Base-by-base conservation (phyloP, 2,113 vertebrate species). In the Nothocercus nigrocapillus region DNA sequence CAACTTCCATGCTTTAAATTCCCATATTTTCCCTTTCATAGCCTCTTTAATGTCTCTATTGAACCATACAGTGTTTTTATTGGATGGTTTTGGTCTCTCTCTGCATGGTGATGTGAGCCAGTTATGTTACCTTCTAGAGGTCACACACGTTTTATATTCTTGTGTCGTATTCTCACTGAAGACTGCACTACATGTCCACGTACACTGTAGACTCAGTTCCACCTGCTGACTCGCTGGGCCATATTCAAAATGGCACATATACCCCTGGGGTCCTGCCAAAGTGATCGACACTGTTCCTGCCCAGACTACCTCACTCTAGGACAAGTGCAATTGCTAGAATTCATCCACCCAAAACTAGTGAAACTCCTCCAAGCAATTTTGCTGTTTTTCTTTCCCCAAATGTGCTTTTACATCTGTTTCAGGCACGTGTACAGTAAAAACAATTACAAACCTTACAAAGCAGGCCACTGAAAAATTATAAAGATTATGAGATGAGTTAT, bases 391-490 rank as follows among this genome's bases (percentile, higher is more conserved):
- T 64, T 89, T 59, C 27, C 67, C 83, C 68, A 93, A 95, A 88
- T 11, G n/a, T 74, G 32, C 7, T 51, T 93, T 68, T 69, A 18
- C 22, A 9, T 87, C 56, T 93, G 70, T 77, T 89, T 88, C 32
- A 76, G 44, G 27, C 34, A 56, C 16, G 63, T 0, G 0, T 42
- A 21, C 0, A 0, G 27, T 72, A 90, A 92, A 89, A 95, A 20
- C 22, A 63, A 53, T 59, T 73, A 62, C 42, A 56, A 92, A 53
- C 44, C 32, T 78, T 89, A 82, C 28, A 84, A 90, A 94, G 18
- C 69, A 94, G 47, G 81, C 28, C 63, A 70, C 17, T 72, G 53
- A 78, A 94, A 91, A 90, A 83, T 85, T 44, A 88, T 34, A 9
- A 83, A 83, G 64, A 58, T 67, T 72, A 30, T 3, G 5, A 80